These are phyloP conservation scores for Poeciliopsis presidionis DNA, from an alignment of 2,797 vertebrate species.

Conservation along the genomic window DNA sequence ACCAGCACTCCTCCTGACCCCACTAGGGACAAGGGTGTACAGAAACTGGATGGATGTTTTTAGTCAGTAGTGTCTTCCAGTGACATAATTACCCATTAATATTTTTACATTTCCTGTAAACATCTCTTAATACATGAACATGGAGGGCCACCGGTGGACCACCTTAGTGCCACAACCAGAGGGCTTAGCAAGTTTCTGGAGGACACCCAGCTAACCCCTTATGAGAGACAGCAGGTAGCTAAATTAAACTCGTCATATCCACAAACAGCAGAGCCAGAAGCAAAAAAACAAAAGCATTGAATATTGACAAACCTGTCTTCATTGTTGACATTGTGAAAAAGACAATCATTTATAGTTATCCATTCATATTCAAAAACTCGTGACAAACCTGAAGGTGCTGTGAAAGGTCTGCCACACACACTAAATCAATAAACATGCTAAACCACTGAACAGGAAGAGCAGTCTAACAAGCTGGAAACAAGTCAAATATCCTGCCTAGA, in stretches of 20 bases:
- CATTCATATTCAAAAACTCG: slow-evolving; percentile 5
- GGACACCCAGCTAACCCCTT: background rate
- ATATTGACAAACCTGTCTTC: slow-evolving; percentile 6
- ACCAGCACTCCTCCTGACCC: no score
- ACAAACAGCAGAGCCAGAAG: background rate
- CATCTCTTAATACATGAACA: no score
- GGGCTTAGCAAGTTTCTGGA: background rate
- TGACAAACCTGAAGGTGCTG: slow-evolving; percentile 1
- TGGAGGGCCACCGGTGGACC: no score
- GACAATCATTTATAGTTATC: background rate
- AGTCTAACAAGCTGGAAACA: background rate
- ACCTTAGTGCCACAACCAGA: no score
- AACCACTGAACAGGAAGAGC: background rate
- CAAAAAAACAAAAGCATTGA: background rate
- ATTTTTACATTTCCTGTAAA: no score
- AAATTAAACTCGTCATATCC: background rate
- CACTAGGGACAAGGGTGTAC: no score
- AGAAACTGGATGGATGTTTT: no score
- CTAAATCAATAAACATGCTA: background rate
- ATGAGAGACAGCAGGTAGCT: background rate
- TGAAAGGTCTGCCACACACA: slow-evolving; percentile 27
- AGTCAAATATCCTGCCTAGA: background rate
- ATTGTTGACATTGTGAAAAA: slow-evolving; percentile 18
- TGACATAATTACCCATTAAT: no score
- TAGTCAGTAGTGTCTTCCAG: no score